Evolutionary conservation across 2,888 invertebrate genomes (phyloP).

Genomic region (Metacarcinus magister): DNA sequence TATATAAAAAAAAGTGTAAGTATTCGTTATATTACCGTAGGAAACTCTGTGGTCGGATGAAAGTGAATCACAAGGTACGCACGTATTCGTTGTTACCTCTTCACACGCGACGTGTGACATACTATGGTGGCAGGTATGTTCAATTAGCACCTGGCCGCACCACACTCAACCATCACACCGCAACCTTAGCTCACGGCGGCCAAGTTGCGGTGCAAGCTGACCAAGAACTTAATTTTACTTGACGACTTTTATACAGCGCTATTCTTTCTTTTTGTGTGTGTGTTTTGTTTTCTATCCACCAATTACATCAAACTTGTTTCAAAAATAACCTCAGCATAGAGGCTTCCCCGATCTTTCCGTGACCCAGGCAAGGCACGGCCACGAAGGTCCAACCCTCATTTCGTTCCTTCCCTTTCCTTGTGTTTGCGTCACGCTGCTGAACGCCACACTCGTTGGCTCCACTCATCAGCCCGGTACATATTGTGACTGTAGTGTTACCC

Average conservation of each 20-base stretch:
- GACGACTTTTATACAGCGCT: no score
- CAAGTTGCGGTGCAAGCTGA: no score
- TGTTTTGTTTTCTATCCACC: not conserved
- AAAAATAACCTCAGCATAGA: not conserved
- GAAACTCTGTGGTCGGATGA: not conserved
- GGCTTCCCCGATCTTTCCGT: not conserved
- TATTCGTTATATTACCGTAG: not conserved
- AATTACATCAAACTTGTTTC: conserved; percentile 1
- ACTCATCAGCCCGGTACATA: not conserved
- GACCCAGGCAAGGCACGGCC: not conserved
- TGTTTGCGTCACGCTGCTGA: not conserved
- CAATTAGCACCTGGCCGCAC: no score
- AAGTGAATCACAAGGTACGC: not conserved
- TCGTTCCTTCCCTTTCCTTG: not conserved
- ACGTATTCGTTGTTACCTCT: no score
- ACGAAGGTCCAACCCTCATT: not conserved
- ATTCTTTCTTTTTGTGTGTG: not conserved
- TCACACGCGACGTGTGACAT: no score
- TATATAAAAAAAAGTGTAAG: not conserved
- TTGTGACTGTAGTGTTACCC: not conserved
- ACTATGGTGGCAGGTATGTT: no score
- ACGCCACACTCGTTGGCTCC: not conserved
- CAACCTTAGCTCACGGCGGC: no score
- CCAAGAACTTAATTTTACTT: no score
- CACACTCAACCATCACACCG: no score